Base-by-base conservation (phyloP, 2,888 invertebrate genomes). In the Saturnia pavonia region DNA sequence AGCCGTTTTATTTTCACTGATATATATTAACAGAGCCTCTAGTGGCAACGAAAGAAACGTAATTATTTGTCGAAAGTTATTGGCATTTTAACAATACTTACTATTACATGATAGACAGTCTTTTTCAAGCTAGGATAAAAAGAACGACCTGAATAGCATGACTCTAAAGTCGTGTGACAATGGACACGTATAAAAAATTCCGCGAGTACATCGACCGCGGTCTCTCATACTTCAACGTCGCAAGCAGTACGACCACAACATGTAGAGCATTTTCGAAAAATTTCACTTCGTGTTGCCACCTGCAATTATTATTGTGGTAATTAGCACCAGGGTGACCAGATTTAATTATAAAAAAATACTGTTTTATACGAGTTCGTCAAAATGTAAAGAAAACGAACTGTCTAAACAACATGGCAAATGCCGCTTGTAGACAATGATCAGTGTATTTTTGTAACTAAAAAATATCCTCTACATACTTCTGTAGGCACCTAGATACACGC, bases 141-240 rank as follows among this genome's bases (percentile, higher is more conserved):
- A n/a, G n/a, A n/a, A n/a, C n/a, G n/a, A n/a, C n/a, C n/a, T n/a
- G n/a, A n/a, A n/a, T n/a, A n/a, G n/a, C n/a, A n/a, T n/a, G n/a
- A n/a, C n/a, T n/a, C 34, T n/a, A 22, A 57, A 40, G 8, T 40
- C 75, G 77, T 69, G 71, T 57, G 73, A 42, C 72, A 82, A 74
- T 82, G 85, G 80, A 82, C 70, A 77, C 80, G 70, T 68, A 11
- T 19, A 48, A 42, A 19, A 57, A 48, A 65, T 70, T 65, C 65
- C 65, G 65, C 19, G 66, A 48, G 69, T 70, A 66, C 70, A 66
- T 66, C 70, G 70, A 70, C 70, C 70, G 70, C 34, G n/a, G 65
- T n/a, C 40, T 65, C 65, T 65, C 65, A 34, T 43, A 63, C n/a
- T 68, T 34, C 34, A 40, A 51, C 51, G n/a, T 54, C n/a, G 48